These are phyloP conservation scores for Fissipunctia ypsillon DNA, from an alignment of 2,888 invertebrate species.

Conservation along the genomic window DNA sequence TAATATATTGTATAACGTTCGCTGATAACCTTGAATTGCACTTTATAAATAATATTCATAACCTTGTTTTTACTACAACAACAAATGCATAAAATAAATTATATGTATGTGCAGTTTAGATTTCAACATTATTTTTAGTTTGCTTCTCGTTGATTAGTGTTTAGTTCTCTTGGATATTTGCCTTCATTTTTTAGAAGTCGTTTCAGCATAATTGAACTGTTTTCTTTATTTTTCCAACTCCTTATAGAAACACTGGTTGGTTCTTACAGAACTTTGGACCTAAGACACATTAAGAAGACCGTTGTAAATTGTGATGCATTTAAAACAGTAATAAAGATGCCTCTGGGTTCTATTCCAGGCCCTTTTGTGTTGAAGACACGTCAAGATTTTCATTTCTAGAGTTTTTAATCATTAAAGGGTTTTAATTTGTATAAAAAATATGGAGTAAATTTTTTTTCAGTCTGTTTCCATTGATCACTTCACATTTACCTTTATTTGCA, in stretches of 20 bases:
- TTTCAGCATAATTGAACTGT: no score
- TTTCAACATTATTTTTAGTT: background rate
- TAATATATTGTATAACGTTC: background rate
- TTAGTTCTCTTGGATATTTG: background rate
- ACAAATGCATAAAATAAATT: background rate
- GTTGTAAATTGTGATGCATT: background rate
- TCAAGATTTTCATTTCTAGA: background rate
- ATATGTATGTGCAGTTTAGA: background rate
- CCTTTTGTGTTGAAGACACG: background rate
- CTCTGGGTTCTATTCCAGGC: background rate
- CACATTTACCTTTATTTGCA: background rate
- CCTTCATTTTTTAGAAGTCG: background rate
- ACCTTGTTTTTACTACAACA: background rate
- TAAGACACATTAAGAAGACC: background rate
- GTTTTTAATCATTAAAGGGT: background rate
- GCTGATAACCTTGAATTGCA: background rate
- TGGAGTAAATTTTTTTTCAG: background rate
- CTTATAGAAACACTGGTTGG: background rate
- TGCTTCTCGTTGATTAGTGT: background rate
- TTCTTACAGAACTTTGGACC: background rate
- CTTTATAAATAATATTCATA: background rate
- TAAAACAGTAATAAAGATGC: background rate
- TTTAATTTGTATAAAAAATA: background rate
- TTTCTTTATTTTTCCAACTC: background rate
- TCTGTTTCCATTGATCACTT: background rate